Evolutionary conservation across 1,140 invertebrate species (phyloP).

Genomic region (Zaprionus inermis): DNA sequence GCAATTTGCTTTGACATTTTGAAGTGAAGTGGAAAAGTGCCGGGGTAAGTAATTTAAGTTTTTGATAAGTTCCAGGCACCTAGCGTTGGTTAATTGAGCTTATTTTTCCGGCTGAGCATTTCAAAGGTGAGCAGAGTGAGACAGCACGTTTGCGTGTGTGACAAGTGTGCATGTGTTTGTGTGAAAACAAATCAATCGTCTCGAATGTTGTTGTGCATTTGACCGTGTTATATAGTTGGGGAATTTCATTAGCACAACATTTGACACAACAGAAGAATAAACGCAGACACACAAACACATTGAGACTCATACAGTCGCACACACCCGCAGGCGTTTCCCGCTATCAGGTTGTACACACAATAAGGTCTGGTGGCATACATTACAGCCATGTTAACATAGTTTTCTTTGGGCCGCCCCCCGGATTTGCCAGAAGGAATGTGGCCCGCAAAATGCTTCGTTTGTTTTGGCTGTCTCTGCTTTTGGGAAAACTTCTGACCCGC

Average conservation of each 20-base stretch:
- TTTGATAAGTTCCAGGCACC: constrained; percentile 69
- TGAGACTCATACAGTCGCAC: constrained; percentile 28
- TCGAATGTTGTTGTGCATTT: constrained; percentile 60
- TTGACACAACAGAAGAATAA: constrained; percentile 77
- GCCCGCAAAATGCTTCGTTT: constrained; percentile 73
- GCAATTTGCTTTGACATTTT: constrained; percentile 82
- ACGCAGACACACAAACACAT: constrained; percentile 27
- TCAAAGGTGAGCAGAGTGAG: constrained; percentile 39
- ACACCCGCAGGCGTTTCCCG: constrained; percentile 59
- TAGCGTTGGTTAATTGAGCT: constrained; percentile 72
- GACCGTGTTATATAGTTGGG: constrained; percentile 62
- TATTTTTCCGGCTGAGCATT: constrained; percentile 50
- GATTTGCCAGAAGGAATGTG: constrained; percentile 30
- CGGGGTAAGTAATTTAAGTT: constrained; percentile 72
- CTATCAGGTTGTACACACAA: constrained; percentile 58
- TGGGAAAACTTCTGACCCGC: constrained; percentile 30
- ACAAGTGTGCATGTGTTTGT: constrained; percentile 1
- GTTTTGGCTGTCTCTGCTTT: constrained; percentile 66
- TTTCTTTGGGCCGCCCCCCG: constrained; percentile 37
- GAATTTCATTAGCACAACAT: constrained; percentile 81
- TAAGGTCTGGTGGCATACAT: constrained; percentile 48
- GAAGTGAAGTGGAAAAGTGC: constrained; percentile 40
- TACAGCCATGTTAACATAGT: constrained; percentile 74
- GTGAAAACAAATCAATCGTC: constrained; percentile 68
- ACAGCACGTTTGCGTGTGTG: background rate